Conservation (phyloP, 2,113 vertebrate species). For the Xenus cinereus region DNA sequence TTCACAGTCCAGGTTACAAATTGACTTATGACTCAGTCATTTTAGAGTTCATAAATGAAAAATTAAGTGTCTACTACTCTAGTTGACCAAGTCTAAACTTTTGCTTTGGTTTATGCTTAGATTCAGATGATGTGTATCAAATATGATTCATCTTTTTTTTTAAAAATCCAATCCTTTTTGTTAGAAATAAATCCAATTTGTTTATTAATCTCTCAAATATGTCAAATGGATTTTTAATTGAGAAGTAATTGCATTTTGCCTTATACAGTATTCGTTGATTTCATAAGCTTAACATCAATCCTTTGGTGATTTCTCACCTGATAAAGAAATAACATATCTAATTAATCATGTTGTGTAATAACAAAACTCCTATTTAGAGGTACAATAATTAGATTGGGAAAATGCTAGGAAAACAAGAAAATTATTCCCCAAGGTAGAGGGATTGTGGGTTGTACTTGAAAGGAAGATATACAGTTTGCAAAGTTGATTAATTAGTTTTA, state of each 20-base stretch:
- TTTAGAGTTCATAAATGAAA: not conserved
- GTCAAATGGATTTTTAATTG: constrained; percentile 75
- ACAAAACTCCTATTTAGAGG: constrained; percentile 64
- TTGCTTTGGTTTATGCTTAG: not conserved
- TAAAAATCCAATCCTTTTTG: constrained; percentile 42
- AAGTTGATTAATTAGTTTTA: constrained; percentile 78
- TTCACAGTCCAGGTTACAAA: not conserved
- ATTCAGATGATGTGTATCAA: not conserved
- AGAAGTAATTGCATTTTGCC: constrained; percentile 68
- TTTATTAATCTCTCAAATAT: constrained; percentile 71
- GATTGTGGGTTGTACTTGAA: constrained; percentile 61
- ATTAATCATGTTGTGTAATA: constrained; percentile 72
- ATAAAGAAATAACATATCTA: constrained; percentile 70
- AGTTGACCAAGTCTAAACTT: not conserved
- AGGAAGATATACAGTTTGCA: constrained; percentile 57
- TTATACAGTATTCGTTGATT: constrained; percentile 54
- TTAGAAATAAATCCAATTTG: constrained; percentile 64
- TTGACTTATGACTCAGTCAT: not conserved
- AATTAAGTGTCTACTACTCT: not conserved
- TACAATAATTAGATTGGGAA: constrained; percentile 70
- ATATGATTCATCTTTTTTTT: not conserved
- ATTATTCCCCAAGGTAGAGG: constrained; percentile 66
- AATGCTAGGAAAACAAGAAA: constrained; percentile 68
- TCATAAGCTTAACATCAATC: constrained; percentile 58
- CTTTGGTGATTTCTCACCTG: constrained; percentile 74